A percentile compares a stretch with the other conserved stretches of the same genome.
Evolutionary conservation across 2,113 vertebrate species (phyloP).

Genomic region (Salvelinus namaycush): DNA sequence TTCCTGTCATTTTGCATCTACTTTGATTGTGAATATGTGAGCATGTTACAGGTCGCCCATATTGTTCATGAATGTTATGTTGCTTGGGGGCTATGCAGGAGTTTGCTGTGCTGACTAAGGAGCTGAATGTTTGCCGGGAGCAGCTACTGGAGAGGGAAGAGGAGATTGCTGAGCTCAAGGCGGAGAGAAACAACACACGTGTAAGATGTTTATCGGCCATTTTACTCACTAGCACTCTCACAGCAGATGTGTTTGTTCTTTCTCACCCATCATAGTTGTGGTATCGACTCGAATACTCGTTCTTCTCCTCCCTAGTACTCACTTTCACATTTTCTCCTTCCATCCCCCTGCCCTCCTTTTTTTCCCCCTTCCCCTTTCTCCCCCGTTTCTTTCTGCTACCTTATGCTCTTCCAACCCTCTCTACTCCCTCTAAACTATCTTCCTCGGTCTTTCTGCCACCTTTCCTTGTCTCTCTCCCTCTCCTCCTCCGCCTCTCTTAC

Average conservation of each 20-base stretch:
- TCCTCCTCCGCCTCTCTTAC: conserved; percentile 6
- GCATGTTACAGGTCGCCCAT: not conserved
- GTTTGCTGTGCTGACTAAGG: conserved; percentile 91
- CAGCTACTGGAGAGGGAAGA: conserved; percentile 92
- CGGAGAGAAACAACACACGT: conserved; percentile 91
- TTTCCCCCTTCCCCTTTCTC: not conserved
- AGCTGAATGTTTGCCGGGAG: conserved; percentile 90
- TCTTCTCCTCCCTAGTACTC: not conserved
- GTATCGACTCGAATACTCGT: not conserved
- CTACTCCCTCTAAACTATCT: conserved; percentile 13
- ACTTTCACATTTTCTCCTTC: not conserved
- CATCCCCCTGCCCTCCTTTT: conserved; percentile 23
- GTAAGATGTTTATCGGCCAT: conserved; percentile 68
- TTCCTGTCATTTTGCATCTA: conserved; percentile 8
- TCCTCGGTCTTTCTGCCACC: not conserved
- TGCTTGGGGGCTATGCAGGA: conserved; percentile 76
- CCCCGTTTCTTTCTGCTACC: not conserved
- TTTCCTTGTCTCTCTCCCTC: not conserved
- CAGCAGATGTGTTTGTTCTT: too few relatives aligned
- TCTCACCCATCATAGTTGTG: too few relatives aligned
- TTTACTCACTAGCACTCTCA: conserved; percentile 57
- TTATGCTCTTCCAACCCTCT: too few relatives aligned
- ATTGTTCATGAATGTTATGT: too few relatives aligned
- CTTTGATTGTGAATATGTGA: not conserved
- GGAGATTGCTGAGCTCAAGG: conserved; percentile 91